Percentiles rank a stretch among this genome's conserved stretches.
phyloP scores from a whole-genome alignment of 2,113 vertebrate species.

The Toxotes chatareus region DNA sequence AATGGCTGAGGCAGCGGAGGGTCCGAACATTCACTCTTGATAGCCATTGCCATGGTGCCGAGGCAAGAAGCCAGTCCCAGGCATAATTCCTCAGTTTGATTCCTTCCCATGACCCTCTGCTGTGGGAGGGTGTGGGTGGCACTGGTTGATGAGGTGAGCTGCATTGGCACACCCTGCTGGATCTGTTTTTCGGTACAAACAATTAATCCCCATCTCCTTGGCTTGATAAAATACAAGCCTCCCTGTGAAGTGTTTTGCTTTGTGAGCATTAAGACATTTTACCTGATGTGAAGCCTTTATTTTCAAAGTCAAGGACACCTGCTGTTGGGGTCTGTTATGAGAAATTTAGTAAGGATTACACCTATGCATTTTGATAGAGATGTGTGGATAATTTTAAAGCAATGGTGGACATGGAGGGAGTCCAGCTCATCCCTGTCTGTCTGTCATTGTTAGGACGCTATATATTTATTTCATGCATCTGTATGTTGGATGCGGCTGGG shows the following conservation, averaged over 20 bases:
- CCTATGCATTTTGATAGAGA: neutral
- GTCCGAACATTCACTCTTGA: constrained; percentile 55
- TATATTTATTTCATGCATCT: constrained; percentile 10
- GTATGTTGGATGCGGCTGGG: constrained; percentile 23
- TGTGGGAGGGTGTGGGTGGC: constrained; percentile 56
- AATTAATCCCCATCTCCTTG: constrained; percentile 67
- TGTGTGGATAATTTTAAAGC: neutral
- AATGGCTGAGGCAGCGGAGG: constrained; percentile 61
- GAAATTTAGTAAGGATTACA: constrained; percentile 3
- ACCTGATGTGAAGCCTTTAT: constrained; percentile 1
- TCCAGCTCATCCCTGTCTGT: constrained; percentile 24
- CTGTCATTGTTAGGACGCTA: constrained; percentile 31
- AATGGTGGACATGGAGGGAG: neutral
- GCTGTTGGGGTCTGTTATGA: neutral
- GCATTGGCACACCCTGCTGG: constrained; percentile 49
- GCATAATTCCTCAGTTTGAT: constrained; percentile 78
- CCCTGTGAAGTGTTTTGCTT: constrained; percentile 48
- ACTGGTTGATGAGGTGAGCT: constrained; percentile 68
- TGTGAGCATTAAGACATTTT: constrained; percentile 40
- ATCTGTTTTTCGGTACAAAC: constrained; percentile 63
- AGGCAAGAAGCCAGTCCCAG: constrained; percentile 68
- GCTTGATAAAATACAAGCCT: constrained; percentile 52
- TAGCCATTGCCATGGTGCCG: constrained; percentile 64
- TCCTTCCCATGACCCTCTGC: constrained; percentile 75
- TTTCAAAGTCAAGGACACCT: constrained; percentile 22